Evolutionary conservation across 2,888 invertebrate species (phyloP), one percentile per base, ranked within the genome.

Genomic region (Epistrophella euchroma): DNA sequence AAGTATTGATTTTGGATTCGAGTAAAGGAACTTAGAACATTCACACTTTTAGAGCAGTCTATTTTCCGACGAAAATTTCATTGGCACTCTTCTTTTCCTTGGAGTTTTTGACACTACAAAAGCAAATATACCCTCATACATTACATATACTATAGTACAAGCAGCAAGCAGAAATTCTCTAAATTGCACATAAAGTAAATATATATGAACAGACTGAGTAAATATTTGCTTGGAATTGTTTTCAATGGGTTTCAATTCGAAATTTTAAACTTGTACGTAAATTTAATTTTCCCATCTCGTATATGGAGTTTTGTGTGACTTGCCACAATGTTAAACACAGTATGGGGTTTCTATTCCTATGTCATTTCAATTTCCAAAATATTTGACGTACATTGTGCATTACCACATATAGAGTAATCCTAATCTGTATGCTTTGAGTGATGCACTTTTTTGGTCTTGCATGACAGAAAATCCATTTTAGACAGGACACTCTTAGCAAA

Each of bases 171-270:
- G 35, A 25, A 68, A 52, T 37, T 52, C 52, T 68, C 35, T n/a
- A 32, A 68, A 68, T 52, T 68, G 68, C 50, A 50, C 68, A 68
- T 68, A 68, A 25, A 66, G 66, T 66, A 66, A 66, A 66, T 50
- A 66, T 66, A 66, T 47, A 50, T 35, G 35, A 19, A 35, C 50
- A 32, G 50, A 66, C 66, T 50, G 37, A 52, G 47, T 66, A 66
- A 68, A 52, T 52, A 68, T 68, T 50, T 52, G 68, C 52, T 68
- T 68, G 35, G 68, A 68, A 68, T 68, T 68, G 68, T 68, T 52
- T 68, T 68, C 68, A 37, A 37, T 68, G 37, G 68, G 37, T 68
- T 68, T 37, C 68, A 52, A 37, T 68, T 50, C 37, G 52, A 68
- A 68, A 68, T 68, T 66, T 68, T 50, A 68, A 68, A 35, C 50